Base-by-base conservation (phyloP, 2,113 vertebrate genomes). In the Larimichthys crocea region DNA sequence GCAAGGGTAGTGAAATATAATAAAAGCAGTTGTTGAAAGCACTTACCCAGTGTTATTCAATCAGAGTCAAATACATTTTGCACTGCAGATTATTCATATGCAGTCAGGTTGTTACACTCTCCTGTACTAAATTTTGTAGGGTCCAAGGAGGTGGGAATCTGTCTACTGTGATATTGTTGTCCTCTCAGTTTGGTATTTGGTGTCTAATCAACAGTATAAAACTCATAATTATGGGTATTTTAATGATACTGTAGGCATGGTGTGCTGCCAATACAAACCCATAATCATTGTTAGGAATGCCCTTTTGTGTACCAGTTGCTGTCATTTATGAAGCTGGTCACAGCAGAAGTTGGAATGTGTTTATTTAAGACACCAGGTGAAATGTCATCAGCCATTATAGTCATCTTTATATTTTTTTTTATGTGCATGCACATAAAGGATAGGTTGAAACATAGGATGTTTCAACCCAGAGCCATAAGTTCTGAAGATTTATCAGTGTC, bases 401-500 rank as follows among this genome's bases (percentile, higher is more conserved):
- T 35, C 55, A 62, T 9, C 22, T 65, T 42, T 52, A 12, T 40
- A 40, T 56, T 83, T 57, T 26, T 24, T 26, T 8, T 11, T 3
- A 42, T 66, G 40, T 64, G 29, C 1, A 0, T 52, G 8, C 56
- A 26, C 26, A 26, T 26, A 26, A 26, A 26, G 26, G 26, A 26
- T 26, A 24, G 24, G 24, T 24, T 24, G 24, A 24, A 24, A 24
- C 63, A 44, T 24, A 46, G 40, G 46, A 65, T 62, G 15, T 61
- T 81, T 66, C n/a, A 66, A 69, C 20, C 61, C 48, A 82, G 44
- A 71, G 63, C 16, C 50, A 42, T 63, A 10, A 61, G 29, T 24
- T 46, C 52, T 67, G 8, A 65, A 61, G 16, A 80, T 83, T 83
- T 74, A 72, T 66, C 61, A 50, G 22, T 49, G 70, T 75, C 29